Base-by-base conservation (phyloP, 2,113 vertebrate genomes). In the Hydrochoerus hydrochaeris region DNA sequence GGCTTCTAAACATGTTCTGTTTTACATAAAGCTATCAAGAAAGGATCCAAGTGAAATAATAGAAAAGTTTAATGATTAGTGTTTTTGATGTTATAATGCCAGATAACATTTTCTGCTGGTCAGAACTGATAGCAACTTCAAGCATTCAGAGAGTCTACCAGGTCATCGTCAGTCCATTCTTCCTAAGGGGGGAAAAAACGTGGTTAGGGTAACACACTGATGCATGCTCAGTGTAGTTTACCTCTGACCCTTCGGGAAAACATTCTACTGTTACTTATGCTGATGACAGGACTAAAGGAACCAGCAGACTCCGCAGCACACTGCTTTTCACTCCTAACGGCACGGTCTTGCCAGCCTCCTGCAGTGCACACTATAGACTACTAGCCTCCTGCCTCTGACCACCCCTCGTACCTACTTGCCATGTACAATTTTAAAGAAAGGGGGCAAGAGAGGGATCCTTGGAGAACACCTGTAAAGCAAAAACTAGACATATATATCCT, bases 141-240 rank as follows among this genome's bases (percentile, higher is more conserved):
- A 11, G 86, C 52, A 65, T 16, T 97, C 91, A 97, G 1, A 96
- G 92, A 97, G 60, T 99, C 98, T 54, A 77, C 87, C 78, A 99
- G 87, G 65, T 99, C 99, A 92, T 99, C 99, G 92, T 99, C 99
- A 22, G 98, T 99, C 99, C 99, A 99, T 91, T 99, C 99, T 97
- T 99, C 99, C 98, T 99, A 98, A 85, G 94, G 96, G 96, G 5
- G 41, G 84, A 87, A 96, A 41, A 30, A 95, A 80, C 6, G 44
- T 44, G 14, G 63, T 96, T 90, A 96, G 95, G 85, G 58, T 52
- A 88, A 87, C 85, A 63, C 24, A 69, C 1, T 78, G 38, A 93
- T 49, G 16, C 20, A 87, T 83, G 58, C 85, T 14, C 52, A 90
- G 32, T 60, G 78, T 6, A 69, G 35, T 57, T 91, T 80, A 81